These are phyloP conservation scores for Parus major DNA, from an alignment of 2,113 vertebrate species.

Conservation along the genomic window DNA sequence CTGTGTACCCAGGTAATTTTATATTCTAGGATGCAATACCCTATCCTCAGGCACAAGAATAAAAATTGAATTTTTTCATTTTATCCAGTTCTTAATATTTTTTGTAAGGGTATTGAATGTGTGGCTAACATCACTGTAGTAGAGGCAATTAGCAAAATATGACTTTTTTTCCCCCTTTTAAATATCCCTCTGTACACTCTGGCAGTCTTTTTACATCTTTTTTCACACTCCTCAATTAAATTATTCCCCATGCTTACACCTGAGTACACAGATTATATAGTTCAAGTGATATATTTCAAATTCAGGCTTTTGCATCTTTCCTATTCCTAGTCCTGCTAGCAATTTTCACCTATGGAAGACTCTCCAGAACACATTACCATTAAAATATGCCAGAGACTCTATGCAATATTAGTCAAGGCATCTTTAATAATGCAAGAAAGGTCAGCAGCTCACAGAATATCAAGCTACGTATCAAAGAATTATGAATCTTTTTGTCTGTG, in stretches of 20 bases:
- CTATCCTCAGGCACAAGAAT: background rate
- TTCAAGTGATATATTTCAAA: slow-evolving; percentile 27
- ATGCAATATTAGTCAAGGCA: slow-evolving; percentile 30
- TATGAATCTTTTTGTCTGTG: background rate
- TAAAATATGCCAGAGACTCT: slow-evolving; percentile 22
- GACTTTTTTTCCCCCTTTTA: background rate
- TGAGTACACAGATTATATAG: background rate
- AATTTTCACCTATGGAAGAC: background rate
- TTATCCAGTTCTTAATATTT: background rate
- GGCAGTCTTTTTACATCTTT: background rate
- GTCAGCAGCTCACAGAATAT: slow-evolving; percentile 39
- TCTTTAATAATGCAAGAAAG: slow-evolving; percentile 66
- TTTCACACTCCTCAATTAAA: background rate
- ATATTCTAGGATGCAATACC: background rate
- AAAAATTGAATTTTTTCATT: background rate
- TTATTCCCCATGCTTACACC: background rate
- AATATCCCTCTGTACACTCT: background rate
- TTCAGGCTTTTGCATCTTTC: background rate
- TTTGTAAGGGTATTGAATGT: background rate
- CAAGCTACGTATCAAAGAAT: background rate
- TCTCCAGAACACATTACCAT: slow-evolving; percentile 35
- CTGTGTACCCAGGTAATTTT: background rate
- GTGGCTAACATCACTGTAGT: background rate
- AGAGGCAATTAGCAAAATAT: background rate
- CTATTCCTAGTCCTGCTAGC: background rate